A percentile compares a stretch with the other conserved stretches of the same genome.
These are phyloP conservation scores for Hypsibius dujardini DNA, from an alignment of 1,140 invertebrate species.

Conservation along the genomic window DNA sequence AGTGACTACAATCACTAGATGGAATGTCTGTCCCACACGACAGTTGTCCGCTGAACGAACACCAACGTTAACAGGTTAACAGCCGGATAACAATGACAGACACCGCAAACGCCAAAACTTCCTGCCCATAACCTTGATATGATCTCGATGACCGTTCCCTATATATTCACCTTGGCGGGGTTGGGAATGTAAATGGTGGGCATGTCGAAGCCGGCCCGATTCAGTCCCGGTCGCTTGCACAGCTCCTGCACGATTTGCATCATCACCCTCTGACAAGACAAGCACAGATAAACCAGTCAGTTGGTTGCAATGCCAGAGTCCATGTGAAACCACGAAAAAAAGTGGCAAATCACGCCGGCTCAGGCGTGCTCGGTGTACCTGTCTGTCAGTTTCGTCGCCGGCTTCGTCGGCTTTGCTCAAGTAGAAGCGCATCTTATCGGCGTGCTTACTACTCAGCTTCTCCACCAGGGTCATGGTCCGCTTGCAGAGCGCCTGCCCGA, in stretches of 20 bases:
- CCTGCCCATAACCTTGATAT: too few species aligned
- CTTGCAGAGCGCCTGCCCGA: neutral
- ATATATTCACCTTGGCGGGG: constrained; percentile 35
- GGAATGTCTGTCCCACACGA: too few species aligned
- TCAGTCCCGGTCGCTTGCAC: constrained; percentile 43
- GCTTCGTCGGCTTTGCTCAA: neutral
- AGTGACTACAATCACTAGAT: too few species aligned
- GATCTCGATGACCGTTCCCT: too few species aligned
- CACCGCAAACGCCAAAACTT: too few species aligned
- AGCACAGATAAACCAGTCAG: neutral
- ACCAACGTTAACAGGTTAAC: too few species aligned
- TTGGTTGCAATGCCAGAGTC: neutral
- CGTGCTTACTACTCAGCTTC: neutral
- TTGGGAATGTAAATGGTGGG: constrained; percentile 44
- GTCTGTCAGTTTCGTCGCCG: neutral
- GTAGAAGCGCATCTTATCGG: constrained; percentile 4
- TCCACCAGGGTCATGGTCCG: neutral
- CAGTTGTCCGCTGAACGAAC: too few species aligned
- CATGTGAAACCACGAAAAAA: neutral
- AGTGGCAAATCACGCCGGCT: neutral
- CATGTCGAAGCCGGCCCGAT: constrained; percentile 45
- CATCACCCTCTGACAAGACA: constrained; percentile 38
- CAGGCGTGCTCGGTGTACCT: too few species aligned
- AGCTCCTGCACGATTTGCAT: constrained; percentile 49
- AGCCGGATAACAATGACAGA: too few species aligned